These are phyloP conservation scores for Scaptodrosophila lebanonensis DNA, from an alignment of 1,140 invertebrate species.

Conservation along the genomic window DNA sequence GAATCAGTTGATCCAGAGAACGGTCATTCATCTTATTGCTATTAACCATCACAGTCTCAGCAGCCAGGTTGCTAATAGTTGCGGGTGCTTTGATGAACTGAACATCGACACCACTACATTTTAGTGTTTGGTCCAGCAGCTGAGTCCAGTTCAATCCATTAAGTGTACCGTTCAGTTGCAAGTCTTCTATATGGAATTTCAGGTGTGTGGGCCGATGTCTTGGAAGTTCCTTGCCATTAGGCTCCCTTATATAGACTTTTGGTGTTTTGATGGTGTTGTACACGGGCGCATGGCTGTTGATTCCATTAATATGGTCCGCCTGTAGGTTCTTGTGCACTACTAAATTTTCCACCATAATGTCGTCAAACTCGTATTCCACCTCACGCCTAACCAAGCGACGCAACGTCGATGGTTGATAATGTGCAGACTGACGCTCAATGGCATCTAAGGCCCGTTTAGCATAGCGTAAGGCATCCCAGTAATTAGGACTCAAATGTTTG, in stretches of 20 bases:
- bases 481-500: conserved; percentile 45
- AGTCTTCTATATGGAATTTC: conserved; percentile 23
- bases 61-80: conserved; percentile 37
- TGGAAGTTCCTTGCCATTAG: conserved; percentile 26
- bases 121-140: conserved; percentile 49
- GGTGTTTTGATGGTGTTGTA: conserved; percentile 43
- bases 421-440: conserved; percentile 23
- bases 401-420: conserved; percentile 22
- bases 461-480: conserved; percentile 59
- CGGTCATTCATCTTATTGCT: conserved; percentile 50
- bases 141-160: conserved; percentile 51
- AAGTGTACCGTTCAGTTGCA: conserved; percentile 45
- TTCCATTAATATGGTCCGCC: conserved; percentile 48
- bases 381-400: neutral
- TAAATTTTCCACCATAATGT: conserved; percentile 48
- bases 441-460: conserved; percentile 56
- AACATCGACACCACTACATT: conserved; percentile 39
- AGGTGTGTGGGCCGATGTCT: neutral
- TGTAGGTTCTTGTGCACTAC: conserved; percentile 36
- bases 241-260: conserved; percentile 49
- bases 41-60: conserved; percentile 43
- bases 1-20: conserved; percentile 41
- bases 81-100: conserved; percentile 53
- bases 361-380: conserved; percentile 42
- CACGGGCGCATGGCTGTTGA: conserved; percentile 32